Conservation (phyloP, 2,888 invertebrate genomes). For the Spisula solida region DNA sequence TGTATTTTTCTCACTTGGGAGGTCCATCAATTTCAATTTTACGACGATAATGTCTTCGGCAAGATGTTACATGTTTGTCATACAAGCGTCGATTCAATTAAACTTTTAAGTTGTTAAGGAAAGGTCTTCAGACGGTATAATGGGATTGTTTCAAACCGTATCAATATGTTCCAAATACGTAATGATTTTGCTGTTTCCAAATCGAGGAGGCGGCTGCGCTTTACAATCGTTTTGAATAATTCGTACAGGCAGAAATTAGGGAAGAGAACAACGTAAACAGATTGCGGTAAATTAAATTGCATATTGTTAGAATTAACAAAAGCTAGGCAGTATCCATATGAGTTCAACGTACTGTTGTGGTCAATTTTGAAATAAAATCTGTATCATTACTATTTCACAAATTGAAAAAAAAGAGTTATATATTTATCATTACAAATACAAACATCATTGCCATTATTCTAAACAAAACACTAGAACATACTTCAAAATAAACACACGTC, state of each 20-base stretch:
- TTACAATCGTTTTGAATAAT: not conserved
- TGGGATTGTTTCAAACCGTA: not conserved
- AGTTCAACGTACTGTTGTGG: too few species aligned
- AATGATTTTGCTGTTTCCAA: not conserved
- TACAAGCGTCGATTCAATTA: not conserved
- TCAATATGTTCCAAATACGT: not conserved
- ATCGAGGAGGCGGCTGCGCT: not conserved
- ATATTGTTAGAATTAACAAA: too few species aligned
- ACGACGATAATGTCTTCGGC: not conserved
- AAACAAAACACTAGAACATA: too few species aligned
- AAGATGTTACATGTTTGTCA: not conserved
- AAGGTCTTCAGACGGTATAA: not conserved
- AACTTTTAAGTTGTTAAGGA: not conserved
- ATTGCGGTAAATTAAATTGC: not conserved
- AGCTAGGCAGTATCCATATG: too few species aligned
- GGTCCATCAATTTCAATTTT: slow-evolving; percentile 13
- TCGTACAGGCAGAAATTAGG: not conserved
- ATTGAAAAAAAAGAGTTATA: too few species aligned
- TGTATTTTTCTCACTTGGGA: not conserved
- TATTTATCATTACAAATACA: too few species aligned
- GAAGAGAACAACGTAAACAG: not conserved
- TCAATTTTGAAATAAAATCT: too few species aligned
- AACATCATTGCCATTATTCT: too few species aligned
- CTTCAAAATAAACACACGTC: too few species aligned
- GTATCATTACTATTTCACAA: too few species aligned